Percentiles rank a stretch among this genome's conserved stretches.
These are phyloP conservation scores for Vespertilio murinus DNA, from an alignment of 2,797 vertebrate species.

Conservation along the genomic window DNA sequence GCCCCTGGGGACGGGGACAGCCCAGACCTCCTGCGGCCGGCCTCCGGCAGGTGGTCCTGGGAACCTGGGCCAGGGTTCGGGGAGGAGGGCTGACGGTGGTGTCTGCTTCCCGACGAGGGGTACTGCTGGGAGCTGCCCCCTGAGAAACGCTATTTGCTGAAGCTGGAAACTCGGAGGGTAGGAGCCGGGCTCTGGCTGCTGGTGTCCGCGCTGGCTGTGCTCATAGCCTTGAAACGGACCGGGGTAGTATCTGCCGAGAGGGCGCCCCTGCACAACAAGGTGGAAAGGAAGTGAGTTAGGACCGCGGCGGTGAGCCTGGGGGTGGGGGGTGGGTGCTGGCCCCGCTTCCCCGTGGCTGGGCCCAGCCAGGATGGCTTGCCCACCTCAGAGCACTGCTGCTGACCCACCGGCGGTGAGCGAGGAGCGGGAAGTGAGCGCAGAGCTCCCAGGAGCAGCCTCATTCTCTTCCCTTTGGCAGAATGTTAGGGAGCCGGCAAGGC, in stretches of 20 bases:
- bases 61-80: background rate
- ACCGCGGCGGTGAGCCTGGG: constrained; percentile 54
- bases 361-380: background rate
- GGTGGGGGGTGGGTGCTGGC: constrained; percentile 72
- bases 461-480: background rate
- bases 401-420: background rate
- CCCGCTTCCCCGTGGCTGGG: constrained; percentile 87
- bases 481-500: background rate
- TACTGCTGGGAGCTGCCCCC: constrained; percentile 81
- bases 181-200: background rate
- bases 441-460: background rate
- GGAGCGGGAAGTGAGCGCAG: background rate
- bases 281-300: constrained; percentile 47
- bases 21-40: background rate
- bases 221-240: constrained; percentile 76
- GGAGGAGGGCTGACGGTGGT: background rate
- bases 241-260: constrained; percentile 57
- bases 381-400: background rate
- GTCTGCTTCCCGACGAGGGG: constrained; percentile 76
- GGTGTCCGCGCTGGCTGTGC: background rate
- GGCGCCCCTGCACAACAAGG: constrained; percentile 43
- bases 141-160: constrained; percentile 87
- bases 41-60: constrained; percentile 29
- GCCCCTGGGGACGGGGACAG: fast-evolving
- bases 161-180: constrained; percentile 71